Evolutionary conservation across 2,113 vertebrate genomes (phyloP).

Genomic region (Coptodon rendalli): DNA sequence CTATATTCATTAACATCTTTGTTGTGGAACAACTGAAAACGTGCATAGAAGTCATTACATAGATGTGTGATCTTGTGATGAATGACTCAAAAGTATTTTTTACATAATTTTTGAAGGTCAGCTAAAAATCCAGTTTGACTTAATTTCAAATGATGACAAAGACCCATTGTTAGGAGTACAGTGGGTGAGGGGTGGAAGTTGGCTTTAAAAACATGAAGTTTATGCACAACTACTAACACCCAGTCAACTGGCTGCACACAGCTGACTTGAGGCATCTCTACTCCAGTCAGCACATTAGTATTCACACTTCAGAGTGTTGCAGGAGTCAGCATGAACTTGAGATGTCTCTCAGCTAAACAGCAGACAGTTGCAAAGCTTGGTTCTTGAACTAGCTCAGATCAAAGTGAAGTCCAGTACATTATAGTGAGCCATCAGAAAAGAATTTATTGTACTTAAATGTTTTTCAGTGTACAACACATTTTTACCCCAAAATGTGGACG

Average conservation of each 20-base stretch:
- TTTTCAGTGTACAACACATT: not conserved
- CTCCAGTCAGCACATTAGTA: not conserved
- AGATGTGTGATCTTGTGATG: not conserved
- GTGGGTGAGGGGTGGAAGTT: not conserved
- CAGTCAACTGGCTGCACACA: not conserved
- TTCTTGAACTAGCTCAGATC: not conserved
- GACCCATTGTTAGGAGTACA: not conserved
- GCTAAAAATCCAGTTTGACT: not conserved
- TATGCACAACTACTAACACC: not conserved
- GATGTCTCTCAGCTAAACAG: not conserved
- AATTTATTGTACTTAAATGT: not conserved
- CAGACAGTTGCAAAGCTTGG: not conserved
- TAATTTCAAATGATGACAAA: not conserved
- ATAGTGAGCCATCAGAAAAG: not conserved
- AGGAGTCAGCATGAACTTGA: conserved; percentile 5
- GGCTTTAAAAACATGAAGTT: not conserved
- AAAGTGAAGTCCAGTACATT: not conserved
- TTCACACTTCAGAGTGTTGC: not conserved
- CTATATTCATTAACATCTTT: not conserved
- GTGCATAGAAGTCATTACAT: not conserved
- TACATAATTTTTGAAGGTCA: not conserved
- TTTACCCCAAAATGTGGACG: not conserved
- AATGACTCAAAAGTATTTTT: not conserved
- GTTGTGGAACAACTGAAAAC: not conserved
- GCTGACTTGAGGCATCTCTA: not conserved